Conservation (phyloP, 2,888 invertebrate species). For the Lithophane semibrunnea region DNA sequence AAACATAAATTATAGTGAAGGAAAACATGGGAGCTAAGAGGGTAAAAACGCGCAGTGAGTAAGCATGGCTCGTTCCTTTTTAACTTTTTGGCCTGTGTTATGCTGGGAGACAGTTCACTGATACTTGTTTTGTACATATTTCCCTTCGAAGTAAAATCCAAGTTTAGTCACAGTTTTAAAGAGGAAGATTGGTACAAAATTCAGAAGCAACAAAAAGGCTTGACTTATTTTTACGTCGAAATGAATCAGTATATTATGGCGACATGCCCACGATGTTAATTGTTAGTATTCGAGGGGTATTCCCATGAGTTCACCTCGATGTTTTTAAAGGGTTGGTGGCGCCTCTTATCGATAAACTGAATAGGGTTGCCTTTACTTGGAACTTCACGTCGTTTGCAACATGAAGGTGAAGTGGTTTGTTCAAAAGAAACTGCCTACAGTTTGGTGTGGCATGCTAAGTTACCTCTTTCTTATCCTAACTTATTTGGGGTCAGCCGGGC, state of each 20-base stretch:
- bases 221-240: neutral
- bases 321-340: conserved; percentile 58
- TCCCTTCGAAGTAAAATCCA: neutral
- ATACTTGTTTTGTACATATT: neutral
- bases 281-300: conserved; percentile 65
- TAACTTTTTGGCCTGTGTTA: neutral
- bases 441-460: neutral
- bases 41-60: conserved; percentile 5
- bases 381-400: neutral
- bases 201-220: neutral
- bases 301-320: conserved; percentile 67
- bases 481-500: too few relatives aligned
- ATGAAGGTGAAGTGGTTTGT: neutral
- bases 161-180: conserved; percentile 20
- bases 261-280: conserved; percentile 8
- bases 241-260: conserved; percentile 14
- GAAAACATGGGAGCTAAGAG: neutral
- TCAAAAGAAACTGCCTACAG: neutral
- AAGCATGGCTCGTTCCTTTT: neutral
- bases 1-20: neutral
- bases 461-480: too few relatives aligned
- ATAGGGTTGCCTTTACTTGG: conserved; percentile 40
- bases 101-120: neutral
- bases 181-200: conserved; percentile 13
- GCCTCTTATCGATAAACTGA: conserved; percentile 51